Base-by-base conservation (phyloP, 1,140 invertebrate species). In the Caenorhabditis latens region DNA sequence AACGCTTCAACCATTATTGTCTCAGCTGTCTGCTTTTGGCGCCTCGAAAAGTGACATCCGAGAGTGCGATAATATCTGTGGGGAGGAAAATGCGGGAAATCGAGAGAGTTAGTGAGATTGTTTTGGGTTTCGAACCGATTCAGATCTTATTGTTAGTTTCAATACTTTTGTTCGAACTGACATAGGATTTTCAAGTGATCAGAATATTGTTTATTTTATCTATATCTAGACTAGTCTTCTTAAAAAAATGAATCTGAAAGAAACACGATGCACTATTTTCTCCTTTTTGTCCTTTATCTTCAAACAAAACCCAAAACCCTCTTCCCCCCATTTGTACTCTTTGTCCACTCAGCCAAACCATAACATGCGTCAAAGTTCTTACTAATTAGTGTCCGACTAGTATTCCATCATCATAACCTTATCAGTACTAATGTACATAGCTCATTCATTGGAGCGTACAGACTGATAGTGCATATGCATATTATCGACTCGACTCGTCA, bases 1-100 rank as follows among this genome's bases (percentile, higher is more conserved):
- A 48, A 79, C 71, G 46, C 71, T 79, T 79, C 71, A 53, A 32
- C 71, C n/a, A 79, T 50, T 79, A 50, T 79, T 79, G 71, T 79
- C 71, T 79, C 71, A 79, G 71, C 71, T 79, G 71, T 79, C 71
- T 50, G 71, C 71, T 79, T 79, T 79, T 79, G 71, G 71, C 71
- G 71, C 71, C 71, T 79, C 71, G 71, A 79, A 63, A 75, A 79
- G 71, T 79, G 71, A 50, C 71, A 79, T 79, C 71, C 71, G 46
- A 79, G 71, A 79, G 46, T n/a, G 71, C 71, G 71, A 79, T 79
- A 79, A 79, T 79, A 79, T 79, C 71, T 48, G 43, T 24, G 46
- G 14, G 32, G 67, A 43, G 71, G 46, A 79, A 79, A 50, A 32
- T 50, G 71, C 65, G 65, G 65, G 65, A 71, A 71, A 43, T 43